These are phyloP conservation scores for Cabera pusaria DNA, from an alignment of 2,888 invertebrate genomes.

Conservation along the genomic window DNA sequence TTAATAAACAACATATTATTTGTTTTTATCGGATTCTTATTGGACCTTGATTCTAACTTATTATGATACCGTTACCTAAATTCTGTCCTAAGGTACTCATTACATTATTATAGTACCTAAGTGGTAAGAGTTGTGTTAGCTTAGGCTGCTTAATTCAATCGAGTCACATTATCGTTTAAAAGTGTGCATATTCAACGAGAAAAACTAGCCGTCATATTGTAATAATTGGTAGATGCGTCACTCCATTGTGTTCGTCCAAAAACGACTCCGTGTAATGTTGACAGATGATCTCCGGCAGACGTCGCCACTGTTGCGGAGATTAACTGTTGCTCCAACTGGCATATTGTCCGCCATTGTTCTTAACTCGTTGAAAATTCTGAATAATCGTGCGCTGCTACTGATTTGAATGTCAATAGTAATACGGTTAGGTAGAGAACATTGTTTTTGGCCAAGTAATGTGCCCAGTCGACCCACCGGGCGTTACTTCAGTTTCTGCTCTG, in stretches of 20 bases:
- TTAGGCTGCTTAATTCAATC: no score
- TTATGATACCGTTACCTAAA: no score
- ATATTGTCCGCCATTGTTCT: constrained; percentile 69
- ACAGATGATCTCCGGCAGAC: constrained; percentile 67
- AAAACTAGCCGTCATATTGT: no score
- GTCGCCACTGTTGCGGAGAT: constrained; percentile 77
- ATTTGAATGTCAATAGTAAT: constrained; percentile 80
- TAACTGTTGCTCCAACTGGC: constrained; percentile 78
- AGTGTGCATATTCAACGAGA: no score
- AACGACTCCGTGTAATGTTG: constrained; percentile 69
- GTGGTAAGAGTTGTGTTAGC: no score
- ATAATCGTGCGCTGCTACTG: constrained; percentile 76
- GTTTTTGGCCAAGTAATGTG: constrained; percentile 66
- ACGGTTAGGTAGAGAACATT: constrained; percentile 67
- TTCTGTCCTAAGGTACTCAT: no score
- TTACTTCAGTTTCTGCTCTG: neutral
- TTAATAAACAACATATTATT: no score
- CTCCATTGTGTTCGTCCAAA: constrained; percentile 47
- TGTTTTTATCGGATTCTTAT: no score
- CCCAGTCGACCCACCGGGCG: constrained; percentile 27
- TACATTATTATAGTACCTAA: no score
- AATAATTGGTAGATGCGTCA: constrained; percentile 20
- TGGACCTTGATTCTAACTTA: no score
- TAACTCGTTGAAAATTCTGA: constrained; percentile 71
- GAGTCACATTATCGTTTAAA: no score